phyloP scores from a whole-genome alignment of 2,888 invertebrate genomes.

The Andrena bucephala region DNA sequence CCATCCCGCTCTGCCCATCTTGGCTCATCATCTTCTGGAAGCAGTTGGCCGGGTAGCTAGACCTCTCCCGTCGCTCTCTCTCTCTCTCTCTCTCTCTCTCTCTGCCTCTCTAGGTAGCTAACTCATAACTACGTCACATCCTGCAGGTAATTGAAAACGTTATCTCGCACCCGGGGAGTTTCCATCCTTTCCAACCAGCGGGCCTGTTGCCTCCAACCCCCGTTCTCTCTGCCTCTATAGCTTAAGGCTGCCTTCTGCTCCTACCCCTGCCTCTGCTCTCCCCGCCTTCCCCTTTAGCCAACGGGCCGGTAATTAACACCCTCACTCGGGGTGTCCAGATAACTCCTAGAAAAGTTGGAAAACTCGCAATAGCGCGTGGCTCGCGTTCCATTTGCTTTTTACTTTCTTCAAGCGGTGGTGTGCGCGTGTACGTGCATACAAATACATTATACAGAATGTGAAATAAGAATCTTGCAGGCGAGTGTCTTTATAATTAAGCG shows the following conservation, averaged over 20 bases:
- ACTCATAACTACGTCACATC: conserved; percentile 85
- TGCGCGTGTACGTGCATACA: background rate
- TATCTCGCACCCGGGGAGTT: conserved; percentile 82
- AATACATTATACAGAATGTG: too few relatives aligned
- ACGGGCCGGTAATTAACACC: conserved; percentile 83
- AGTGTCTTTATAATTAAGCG: too few relatives aligned
- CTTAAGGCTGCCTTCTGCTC: conserved; percentile 70
- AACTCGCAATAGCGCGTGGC: conserved; percentile 76
- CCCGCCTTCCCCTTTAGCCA: conserved; percentile 58
- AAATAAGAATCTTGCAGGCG: too few relatives aligned
- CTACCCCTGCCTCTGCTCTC: conserved; percentile 62
- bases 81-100: conserved; percentile 27
- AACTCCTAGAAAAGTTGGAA: conserved; percentile 82
- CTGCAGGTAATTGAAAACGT: conserved; percentile 85
- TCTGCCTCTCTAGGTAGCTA: conserved; percentile 78
- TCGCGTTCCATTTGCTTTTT: conserved; percentile 39
- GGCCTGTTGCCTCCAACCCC: conserved; percentile 53
- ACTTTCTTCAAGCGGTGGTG: conserved; percentile 1
- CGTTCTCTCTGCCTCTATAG: conserved; percentile 52
- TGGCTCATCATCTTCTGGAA: conserved; percentile 80
- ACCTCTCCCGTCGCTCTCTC: conserved; percentile 44
- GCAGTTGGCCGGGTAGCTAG: conserved; percentile 68
- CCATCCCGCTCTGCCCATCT: conserved; percentile 71
- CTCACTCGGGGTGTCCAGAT: conserved; percentile 71
- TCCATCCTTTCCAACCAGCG: conserved; percentile 77